Evolutionary conservation across 2,797 vertebrate species (phyloP).

Genomic region (Crax fasciolata): DNA sequence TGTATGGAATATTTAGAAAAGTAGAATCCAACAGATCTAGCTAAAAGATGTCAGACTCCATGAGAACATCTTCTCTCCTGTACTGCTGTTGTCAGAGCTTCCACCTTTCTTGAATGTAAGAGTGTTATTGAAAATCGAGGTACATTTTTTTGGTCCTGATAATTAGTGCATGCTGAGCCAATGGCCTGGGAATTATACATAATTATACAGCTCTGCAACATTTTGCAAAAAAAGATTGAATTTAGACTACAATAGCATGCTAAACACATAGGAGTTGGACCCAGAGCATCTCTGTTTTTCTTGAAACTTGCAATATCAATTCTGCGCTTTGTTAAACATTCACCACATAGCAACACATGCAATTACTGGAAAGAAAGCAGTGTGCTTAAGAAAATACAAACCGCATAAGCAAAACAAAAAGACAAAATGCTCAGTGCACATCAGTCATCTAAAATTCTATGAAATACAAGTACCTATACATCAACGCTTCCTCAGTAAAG

Average conservation of each 20-base stretch:
- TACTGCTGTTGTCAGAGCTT: neutral
- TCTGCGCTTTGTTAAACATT: conserved; percentile 68
- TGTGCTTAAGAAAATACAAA: conserved; percentile 27
- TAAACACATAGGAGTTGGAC: conserved; percentile 16
- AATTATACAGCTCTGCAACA: neutral
- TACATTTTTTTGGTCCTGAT: neutral
- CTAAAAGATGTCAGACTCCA: neutral
- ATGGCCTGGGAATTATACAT: neutral
- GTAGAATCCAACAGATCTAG: neutral
- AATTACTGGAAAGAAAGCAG: conserved; percentile 57
- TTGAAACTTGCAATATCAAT: conserved; percentile 54
- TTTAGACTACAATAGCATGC: neutral
- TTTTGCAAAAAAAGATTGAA: neutral
- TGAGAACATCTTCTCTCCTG: neutral
- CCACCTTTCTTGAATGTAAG: neutral
- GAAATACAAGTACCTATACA: neutral
- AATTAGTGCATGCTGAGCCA: neutral
- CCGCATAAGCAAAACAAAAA: neutral
- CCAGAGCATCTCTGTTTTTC: conserved; percentile 36
- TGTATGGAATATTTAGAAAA: neutral
- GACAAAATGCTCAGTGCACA: neutral
- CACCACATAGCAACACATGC: conserved; percentile 13
- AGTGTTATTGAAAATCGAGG: neutral
- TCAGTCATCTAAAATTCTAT: conserved; percentile 15
- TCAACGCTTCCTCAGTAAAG: neutral